Evolutionary conservation across 2,797 vertebrate genomes (phyloP).

Genomic region (Simalia tracyae): DNA sequence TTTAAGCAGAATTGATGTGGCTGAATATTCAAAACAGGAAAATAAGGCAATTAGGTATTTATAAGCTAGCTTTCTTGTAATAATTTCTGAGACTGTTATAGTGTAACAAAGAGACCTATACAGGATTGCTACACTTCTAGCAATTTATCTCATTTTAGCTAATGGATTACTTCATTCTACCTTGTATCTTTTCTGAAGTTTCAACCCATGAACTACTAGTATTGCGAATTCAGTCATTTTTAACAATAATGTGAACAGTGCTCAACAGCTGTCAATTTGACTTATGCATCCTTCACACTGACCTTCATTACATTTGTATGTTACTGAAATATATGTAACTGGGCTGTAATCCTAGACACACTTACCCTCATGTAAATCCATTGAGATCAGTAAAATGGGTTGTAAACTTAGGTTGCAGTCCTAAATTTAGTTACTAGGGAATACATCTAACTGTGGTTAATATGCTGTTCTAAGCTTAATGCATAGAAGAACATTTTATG

Average conservation of each 20-base stretch:
- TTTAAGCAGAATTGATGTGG: neutral
- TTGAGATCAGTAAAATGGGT: slow-evolving; percentile 11
- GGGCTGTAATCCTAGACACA: neutral
- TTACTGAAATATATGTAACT: slow-evolving; percentile 22
- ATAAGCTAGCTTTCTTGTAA: neutral
- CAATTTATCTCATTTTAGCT: slow-evolving; percentile 32
- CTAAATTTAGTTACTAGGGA: slow-evolving; percentile 14
- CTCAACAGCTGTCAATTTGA: slow-evolving; percentile 58
- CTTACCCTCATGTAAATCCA: neutral
- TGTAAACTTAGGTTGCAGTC: neutral
- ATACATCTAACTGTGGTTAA: slow-evolving; percentile 1
- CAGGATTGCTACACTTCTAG: neutral
- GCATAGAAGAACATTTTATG: slow-evolving; percentile 25
- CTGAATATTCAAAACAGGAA: neutral
- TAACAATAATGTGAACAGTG: slow-evolving; percentile 61
- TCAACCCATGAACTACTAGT: slow-evolving; percentile 47
- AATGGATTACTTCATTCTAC: slow-evolving; percentile 36
- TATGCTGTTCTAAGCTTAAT: slow-evolving; percentile 14
- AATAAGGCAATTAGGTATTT: neutral
- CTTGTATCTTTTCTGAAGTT: slow-evolving; percentile 44
- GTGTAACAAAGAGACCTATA: neutral
- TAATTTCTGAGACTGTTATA: neutral
- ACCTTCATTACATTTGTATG: slow-evolving; percentile 28
- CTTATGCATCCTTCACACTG: slow-evolving; percentile 60
- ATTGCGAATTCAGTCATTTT: slow-evolving; percentile 66